Conservation (phyloP, 2,888 invertebrate genomes). For the Tipula helvola region DNA sequence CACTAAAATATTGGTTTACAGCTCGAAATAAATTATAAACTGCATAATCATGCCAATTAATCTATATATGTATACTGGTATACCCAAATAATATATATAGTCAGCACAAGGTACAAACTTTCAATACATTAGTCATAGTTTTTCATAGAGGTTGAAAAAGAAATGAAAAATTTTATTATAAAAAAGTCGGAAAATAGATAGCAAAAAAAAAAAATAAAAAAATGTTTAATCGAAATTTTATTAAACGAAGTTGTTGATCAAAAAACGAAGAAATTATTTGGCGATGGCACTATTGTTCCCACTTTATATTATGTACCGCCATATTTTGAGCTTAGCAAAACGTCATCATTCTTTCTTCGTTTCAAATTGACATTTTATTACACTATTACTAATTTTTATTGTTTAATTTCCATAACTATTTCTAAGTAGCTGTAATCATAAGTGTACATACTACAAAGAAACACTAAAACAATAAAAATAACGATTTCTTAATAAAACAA, state of each 20-base stretch:
- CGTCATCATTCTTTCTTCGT: not conserved
- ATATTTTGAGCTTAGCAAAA: not conserved
- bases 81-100: not conserved
- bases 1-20: not conserved
- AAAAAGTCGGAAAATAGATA: not conserved
- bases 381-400: not conserved
- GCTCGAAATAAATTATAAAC: not conserved
- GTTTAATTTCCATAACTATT: too few relatives aligned
- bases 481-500: not conserved
- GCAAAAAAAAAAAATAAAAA: not conserved
- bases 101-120: not conserved
- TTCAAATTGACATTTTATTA: not conserved
- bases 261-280: not conserved
- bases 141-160: not conserved
- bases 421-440: too few relatives aligned
- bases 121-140: not conserved
- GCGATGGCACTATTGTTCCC: not conserved
- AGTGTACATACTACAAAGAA: too few relatives aligned
- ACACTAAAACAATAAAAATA: not conserved
- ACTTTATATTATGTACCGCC: not conserved
- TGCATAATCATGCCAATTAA: not conserved
- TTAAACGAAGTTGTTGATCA: not conserved
- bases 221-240: not conserved
- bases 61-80: not conserved
- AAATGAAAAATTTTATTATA: not conserved